phyloP scores from a whole-genome alignment of 2,113 vertebrate species.

The Scatophagus argus region DNA sequence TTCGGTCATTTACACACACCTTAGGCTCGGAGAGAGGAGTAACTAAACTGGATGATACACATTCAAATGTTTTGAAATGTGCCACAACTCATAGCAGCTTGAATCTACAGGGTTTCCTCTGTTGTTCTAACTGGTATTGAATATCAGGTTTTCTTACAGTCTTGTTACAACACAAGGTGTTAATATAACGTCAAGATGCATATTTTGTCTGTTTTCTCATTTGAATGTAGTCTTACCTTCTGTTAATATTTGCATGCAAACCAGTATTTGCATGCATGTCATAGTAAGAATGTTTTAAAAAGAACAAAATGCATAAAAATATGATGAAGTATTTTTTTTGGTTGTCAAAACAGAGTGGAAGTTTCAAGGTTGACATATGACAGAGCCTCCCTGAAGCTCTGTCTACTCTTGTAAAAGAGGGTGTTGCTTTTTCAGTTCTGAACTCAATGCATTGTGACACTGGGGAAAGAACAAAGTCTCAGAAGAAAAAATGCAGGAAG shows the following conservation, averaged over 20 bases:
- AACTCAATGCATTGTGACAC: conserved; percentile 44
- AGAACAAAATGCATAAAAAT: neutral
- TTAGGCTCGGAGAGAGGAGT: neutral
- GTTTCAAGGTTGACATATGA: conserved; percentile 64
- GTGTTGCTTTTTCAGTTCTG: conserved; percentile 38
- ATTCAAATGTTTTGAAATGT: conserved; percentile 4
- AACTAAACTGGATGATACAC: neutral
- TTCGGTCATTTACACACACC: conserved; percentile 45
- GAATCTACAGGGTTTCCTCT: neutral
- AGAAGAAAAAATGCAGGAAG: neutral
- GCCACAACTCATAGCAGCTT: conserved; percentile 8
- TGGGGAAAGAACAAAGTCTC: conserved; percentile 2
- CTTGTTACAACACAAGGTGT: neutral
- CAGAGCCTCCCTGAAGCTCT: conserved; percentile 52
- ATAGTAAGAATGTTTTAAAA: neutral
- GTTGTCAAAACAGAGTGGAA: conserved; percentile 49
- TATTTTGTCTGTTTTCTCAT: neutral
- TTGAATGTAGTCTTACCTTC: neutral
- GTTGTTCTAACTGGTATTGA: neutral
- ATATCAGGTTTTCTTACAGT: conserved; percentile 4
- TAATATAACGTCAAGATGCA: neutral
- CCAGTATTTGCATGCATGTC: too few relatives aligned
- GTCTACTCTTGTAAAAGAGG: conserved; percentile 40
- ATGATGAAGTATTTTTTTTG: conserved; percentile 14
- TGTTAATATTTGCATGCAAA: too few relatives aligned